These are phyloP conservation scores for Ostrea denselamellosa DNA, from an alignment of 1,140 invertebrate species.

Conservation along the genomic window DNA sequence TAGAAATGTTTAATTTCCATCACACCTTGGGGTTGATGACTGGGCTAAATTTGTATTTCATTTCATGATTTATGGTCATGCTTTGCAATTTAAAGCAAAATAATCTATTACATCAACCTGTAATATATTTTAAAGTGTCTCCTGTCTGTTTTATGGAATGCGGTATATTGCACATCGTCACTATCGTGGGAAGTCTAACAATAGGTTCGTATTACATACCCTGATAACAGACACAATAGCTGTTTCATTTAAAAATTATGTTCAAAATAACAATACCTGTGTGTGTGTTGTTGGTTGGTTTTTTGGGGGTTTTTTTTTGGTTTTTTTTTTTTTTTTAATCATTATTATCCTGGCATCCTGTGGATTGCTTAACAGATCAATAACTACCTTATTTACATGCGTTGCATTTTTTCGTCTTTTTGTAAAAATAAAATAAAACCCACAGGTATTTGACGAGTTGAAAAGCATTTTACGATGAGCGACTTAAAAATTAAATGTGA, in stretches of 20 bases:
- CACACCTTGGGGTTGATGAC: no score
- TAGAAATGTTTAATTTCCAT: not conserved
- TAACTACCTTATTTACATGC: not conserved
- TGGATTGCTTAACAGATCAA: not conserved
- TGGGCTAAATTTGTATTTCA: no score
- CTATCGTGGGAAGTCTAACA: not conserved
- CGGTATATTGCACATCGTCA: not conserved
- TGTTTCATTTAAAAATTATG: conserved; percentile 27
- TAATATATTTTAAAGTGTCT: not conserved
- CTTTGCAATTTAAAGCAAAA: conserved; percentile 28
- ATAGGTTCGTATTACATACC: conserved; percentile 4
- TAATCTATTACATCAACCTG: not conserved
- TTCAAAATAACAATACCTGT: conserved; percentile 8
- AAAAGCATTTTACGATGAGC: not conserved
- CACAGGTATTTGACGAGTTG: not conserved
- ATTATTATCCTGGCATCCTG: not conserved
- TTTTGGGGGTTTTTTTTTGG: no score
- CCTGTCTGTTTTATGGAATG: not conserved
- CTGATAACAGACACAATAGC: conserved; percentile 19
- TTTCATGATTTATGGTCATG: not conserved
- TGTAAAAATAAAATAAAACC: not conserved
- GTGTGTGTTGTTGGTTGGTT: not conserved
- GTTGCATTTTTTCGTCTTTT: not conserved
- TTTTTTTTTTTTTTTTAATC: no score
- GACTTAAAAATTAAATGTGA: conserved; percentile 17